A percentile compares a stretch with the other conserved stretches of the same genome.
These are phyloP conservation scores for Cacatua alba DNA, from an alignment of 2,113 vertebrate genomes.

Conservation along the genomic window DNA sequence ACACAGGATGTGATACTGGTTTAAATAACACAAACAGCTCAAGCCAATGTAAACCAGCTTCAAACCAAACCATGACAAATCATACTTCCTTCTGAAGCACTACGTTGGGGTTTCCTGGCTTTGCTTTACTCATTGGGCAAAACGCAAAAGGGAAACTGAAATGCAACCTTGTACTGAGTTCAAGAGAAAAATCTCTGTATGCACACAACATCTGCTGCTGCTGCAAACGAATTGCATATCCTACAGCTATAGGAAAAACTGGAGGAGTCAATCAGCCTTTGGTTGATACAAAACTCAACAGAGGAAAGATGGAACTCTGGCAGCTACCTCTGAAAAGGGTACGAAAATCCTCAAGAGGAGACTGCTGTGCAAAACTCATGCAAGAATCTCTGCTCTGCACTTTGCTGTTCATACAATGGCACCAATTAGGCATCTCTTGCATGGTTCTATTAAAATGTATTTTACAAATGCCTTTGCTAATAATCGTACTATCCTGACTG, in stretches of 20 bases:
- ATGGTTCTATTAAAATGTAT: background rate
- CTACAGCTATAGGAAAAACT: background rate
- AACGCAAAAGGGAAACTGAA: background rate
- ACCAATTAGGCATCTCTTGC: background rate
- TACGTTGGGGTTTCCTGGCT: background rate
- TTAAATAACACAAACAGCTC: background rate
- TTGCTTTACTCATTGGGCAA: background rate
- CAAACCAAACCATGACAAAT: background rate
- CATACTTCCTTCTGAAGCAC: background rate
- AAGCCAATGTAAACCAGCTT: background rate
- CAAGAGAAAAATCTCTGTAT: background rate
- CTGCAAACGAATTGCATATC: background rate
- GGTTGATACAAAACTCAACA: background rate
- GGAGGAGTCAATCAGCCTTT: background rate
- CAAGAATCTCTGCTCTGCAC: background rate
- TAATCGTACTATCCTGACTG: background rate
- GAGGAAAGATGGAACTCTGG: background rate
- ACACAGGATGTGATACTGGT: background rate
- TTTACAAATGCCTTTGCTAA: background rate
- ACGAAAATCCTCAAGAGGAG: background rate
- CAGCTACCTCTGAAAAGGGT: background rate
- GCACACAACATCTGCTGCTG: background rate
- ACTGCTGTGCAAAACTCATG: background rate
- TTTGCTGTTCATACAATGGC: background rate
- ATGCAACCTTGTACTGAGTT: background rate